Conservation (phyloP, 1,140 invertebrate species). For the Bacillus rossius region DNA sequence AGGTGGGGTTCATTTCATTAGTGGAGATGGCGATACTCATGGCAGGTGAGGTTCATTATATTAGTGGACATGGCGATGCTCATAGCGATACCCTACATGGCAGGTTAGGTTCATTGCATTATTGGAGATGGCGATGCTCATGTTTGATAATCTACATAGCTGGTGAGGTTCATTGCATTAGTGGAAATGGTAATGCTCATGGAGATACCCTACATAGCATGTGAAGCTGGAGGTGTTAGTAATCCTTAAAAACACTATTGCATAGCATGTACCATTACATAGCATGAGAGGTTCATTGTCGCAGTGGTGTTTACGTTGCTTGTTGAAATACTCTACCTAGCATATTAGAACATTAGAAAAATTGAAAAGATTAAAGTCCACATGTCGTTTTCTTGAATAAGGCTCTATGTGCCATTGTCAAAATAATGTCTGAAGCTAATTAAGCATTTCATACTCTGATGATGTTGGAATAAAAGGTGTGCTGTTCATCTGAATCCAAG, state of each 20-base stretch:
- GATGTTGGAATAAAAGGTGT: too few species aligned
- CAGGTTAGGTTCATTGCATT: conserved; percentile 62
- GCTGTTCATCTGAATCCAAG: too few species aligned
- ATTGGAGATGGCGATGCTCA: conserved; percentile 98
- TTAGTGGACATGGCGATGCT: conserved; percentile 99
- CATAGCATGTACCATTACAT: conserved; percentile 99
- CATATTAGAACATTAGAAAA: too few species aligned
- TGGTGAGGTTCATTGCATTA: too few species aligned
- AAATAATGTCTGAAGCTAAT: too few species aligned
- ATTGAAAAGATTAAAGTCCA: too few species aligned
- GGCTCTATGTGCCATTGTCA: too few species aligned
- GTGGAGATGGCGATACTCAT: conserved; percentile 99
- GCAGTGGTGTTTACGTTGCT: conserved; percentile 99
- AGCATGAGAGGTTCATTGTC: conserved; percentile 74
- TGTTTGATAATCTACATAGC: conserved; percentile 99
- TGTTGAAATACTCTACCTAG: conserved; percentile 99
- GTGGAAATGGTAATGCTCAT: conserved; percentile 98
- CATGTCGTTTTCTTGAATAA: too few species aligned
- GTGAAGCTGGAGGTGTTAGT: too few species aligned
- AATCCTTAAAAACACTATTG: conserved; percentile 96
- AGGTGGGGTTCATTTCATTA: too few species aligned
- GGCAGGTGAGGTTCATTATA: conserved; percentile 68
- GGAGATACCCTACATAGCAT: conserved; percentile 98
- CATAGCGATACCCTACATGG: conserved; percentile 99
- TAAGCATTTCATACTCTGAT: too few species aligned